Evolutionary conservation across 2,888 invertebrate genomes (phyloP), one percentile per base, ranked within the genome.

Genomic region (Gastrophysa polygoni): DNA sequence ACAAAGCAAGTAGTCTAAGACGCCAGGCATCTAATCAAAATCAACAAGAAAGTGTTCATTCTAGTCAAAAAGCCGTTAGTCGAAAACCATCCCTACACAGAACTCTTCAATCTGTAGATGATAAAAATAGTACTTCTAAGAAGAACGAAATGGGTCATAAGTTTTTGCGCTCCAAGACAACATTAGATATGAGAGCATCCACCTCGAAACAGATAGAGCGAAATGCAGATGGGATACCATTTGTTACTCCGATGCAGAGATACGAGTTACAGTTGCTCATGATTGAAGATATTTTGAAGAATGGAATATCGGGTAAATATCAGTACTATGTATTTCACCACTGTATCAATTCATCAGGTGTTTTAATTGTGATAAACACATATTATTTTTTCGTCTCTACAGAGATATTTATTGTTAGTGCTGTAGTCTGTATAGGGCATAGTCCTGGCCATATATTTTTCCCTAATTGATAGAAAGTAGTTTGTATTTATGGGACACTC

Each of bases 191-290:
- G 47, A 71, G 75, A 50, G 59, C 70, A 38, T 59, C 74, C 29
- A 64, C 64, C 21, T 47, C 62, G 1, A 69, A 68, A 47, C 68
- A 69, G 7, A 82, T 85, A 63, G 78, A 82, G 11, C 81, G 84
- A 64, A 85, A 85, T 43, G 78, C 81, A 14, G 80, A 84, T 54
- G 87, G 86, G 28, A 70, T 77, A 46, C 76, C 77, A 1, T 77
- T 71, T 38, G 69, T 77, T 0, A 89, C 90, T 54, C 91, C 92
- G 1, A 85, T 88, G 64, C 91, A 92, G 74, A 82, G 92, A 48
- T 92, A 93, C 75, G 89, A 90, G 61, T 81, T 93, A 11, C 91
- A 91, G 16, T 82, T 92, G 44, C 81, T 92, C 32, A 82, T 92
- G 24, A 88, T 92, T 82, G 91, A 91, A 70, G 92, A 92, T 81